Evolutionary conservation across 2,113 vertebrate genomes (phyloP).

Genomic region (Strigops habroptila): DNA sequence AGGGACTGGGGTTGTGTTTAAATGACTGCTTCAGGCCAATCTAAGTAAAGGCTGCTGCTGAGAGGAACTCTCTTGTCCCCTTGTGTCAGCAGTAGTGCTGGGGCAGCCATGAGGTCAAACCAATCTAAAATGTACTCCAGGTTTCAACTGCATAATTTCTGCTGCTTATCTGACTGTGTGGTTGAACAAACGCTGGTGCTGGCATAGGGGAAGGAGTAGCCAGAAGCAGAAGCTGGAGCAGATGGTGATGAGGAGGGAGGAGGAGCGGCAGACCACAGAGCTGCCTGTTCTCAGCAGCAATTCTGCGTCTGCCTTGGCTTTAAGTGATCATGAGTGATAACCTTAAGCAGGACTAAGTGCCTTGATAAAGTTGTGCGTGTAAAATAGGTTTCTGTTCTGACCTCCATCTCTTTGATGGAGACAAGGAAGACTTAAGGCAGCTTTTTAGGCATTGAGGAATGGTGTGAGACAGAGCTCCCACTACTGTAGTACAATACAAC

Average conservation of each 20-base stretch:
- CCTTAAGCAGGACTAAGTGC: background rate
- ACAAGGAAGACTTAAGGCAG: background rate
- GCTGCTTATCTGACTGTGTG: background rate
- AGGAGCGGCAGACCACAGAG: background rate
- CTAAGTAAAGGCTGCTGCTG: background rate
- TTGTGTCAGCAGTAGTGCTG: background rate
- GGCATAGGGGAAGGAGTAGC: background rate
- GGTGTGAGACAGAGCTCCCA: background rate
- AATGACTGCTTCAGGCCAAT: background rate
- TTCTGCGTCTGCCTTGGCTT: accelerated
- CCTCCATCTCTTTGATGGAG: accelerated
- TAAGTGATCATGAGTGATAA: background rate
- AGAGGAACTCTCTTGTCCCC: background rate
- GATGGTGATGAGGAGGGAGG: background rate
- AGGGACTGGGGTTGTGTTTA: background rate
- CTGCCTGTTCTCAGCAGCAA: background rate
- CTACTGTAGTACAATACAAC: background rate
- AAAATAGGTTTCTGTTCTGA: background rate
- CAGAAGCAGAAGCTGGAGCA: background rate
- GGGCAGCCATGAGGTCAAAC: background rate
- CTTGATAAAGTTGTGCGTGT: background rate
- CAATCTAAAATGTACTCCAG: background rate
- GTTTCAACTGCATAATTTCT: background rate
- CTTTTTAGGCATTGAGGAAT: background rate
- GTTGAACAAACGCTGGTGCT: background rate